These are phyloP conservation scores for Stenoptilia bipunctidactyla DNA, from an alignment of 2,888 invertebrate genomes.

Conservation along the genomic window DNA sequence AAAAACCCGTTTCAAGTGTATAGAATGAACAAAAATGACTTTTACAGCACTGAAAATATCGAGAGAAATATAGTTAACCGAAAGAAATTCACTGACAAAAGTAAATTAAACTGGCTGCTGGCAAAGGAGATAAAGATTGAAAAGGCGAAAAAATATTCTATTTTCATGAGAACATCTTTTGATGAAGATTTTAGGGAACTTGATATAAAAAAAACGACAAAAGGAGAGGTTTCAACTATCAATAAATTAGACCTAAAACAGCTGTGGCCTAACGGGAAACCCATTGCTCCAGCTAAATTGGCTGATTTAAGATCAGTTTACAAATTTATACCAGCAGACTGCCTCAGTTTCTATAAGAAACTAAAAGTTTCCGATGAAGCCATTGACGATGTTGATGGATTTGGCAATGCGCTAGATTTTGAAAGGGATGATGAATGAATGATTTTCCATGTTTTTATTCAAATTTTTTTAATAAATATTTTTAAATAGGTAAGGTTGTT, in stretches of 20 bases:
- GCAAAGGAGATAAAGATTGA: slow-evolving; percentile 6
- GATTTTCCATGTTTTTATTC: too few species aligned
- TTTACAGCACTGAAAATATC: neutral
- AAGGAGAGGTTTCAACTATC: too few species aligned
- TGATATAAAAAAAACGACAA: slow-evolving; percentile 3
- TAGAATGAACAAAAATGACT: neutral
- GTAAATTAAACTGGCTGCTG: slow-evolving; percentile 1
- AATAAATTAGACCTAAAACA: slow-evolving; percentile 5
- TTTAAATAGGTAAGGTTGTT: too few species aligned
- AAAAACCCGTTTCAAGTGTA: slow-evolving; percentile 3
- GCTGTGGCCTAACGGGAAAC: slow-evolving; percentile 17
- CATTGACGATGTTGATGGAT: neutral
- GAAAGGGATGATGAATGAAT: too few species aligned
- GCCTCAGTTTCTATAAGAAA: slow-evolving; percentile 8
- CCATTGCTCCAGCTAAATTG: slow-evolving; percentile 14
- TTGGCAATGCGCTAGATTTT: neutral
- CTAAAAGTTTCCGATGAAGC: neutral
- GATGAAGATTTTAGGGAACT: slow-evolving; percentile 2
- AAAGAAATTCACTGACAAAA: neutral
- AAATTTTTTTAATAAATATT: too few species aligned
- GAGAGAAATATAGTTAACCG: slow-evolving; percentile 2
- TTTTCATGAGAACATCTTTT: slow-evolving; percentile 2
- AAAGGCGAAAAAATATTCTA: neutral
- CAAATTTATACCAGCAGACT: slow-evolving; percentile 13
- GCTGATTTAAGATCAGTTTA: too few species aligned